Conservation (phyloP, 1,140 invertebrate species). For the Magallana ariakensis region DNA sequence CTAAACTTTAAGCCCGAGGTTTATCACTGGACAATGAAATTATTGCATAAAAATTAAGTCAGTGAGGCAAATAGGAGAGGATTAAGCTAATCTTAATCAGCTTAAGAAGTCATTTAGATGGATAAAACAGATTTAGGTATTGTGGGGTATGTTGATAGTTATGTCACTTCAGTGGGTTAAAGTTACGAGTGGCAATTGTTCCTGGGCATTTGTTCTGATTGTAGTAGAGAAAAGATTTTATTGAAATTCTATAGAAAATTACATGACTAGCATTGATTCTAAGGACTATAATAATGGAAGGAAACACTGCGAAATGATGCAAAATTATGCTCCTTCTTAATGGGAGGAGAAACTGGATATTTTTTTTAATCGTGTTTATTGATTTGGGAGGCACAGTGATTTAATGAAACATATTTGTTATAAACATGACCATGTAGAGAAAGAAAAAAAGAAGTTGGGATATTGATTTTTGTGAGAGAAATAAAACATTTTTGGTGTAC, state of each 20-base stretch:
- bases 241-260: conserved; percentile 38
- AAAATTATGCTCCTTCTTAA: conserved; percentile 24
- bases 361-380: conserved; percentile 16
- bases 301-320: conserved; percentile 26
- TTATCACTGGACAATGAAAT: conserved; percentile 24
- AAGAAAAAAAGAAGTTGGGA: conserved; percentile 15
- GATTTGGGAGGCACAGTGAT: conserved; percentile 30
- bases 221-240: conserved; percentile 21
- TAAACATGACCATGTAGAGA: conserved; percentile 36
- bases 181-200: conserved; percentile 3
- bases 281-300: conserved; percentile 21
- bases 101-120: conserved; percentile 31
- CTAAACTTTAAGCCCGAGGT: conserved; percentile 1
- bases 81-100: conserved; percentile 28
- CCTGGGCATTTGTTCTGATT: background rate
- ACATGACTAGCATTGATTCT: conserved; percentile 27
- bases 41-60: conserved; percentile 21
- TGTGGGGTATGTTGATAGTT: conserved; percentile 15
- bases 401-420: conserved; percentile 30
- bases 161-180: conserved; percentile 17
- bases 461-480: conserved; percentile 24
- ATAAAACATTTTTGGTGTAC: conserved; percentile 38
- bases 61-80: background rate
- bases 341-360: conserved; percentile 3
- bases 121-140: conserved; percentile 30